These are phyloP conservation scores for Rhegmatorhina hoffmannsi DNA, from an alignment of 2,113 vertebrate genomes.

Conservation along the genomic window DNA sequence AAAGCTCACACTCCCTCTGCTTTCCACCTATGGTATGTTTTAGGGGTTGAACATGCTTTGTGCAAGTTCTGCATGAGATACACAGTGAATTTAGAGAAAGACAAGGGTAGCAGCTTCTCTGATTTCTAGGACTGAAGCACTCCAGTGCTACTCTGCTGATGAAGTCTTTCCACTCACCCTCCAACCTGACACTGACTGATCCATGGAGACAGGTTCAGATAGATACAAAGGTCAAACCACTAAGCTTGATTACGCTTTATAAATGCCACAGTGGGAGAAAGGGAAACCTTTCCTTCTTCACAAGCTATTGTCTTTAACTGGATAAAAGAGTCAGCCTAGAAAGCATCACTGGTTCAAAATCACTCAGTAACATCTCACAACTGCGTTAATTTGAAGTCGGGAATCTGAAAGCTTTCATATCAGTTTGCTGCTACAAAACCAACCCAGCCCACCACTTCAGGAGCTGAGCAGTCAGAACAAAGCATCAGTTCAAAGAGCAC, in stretches of 20 bases:
- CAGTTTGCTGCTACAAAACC: slow-evolving; percentile 8
- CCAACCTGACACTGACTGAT: background rate
- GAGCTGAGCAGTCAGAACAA: slow-evolving; percentile 35
- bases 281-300: background rate
- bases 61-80: background rate
- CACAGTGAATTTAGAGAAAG: background rate
- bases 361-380: background rate
- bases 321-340: background rate
- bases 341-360: background rate
- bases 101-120: background rate
- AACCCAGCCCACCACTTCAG: slow-evolving; percentile 21
- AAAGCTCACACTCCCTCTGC: background rate
- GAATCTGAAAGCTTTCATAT: slow-evolving; percentile 21
- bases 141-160: background rate
- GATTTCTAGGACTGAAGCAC: background rate
- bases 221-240: background rate
- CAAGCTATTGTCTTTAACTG: background rate
- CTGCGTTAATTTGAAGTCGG: background rate
- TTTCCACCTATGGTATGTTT: background rate
- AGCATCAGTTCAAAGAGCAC: slow-evolving; percentile 32
- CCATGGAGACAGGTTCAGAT: background rate
- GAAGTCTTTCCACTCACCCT: background rate
- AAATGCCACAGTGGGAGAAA: background rate
- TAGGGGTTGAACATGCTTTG: background rate
- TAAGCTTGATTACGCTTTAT: background rate